Conservation (phyloP, 2,888 invertebrate genomes). For the Ariolimax columbianus region DNA sequence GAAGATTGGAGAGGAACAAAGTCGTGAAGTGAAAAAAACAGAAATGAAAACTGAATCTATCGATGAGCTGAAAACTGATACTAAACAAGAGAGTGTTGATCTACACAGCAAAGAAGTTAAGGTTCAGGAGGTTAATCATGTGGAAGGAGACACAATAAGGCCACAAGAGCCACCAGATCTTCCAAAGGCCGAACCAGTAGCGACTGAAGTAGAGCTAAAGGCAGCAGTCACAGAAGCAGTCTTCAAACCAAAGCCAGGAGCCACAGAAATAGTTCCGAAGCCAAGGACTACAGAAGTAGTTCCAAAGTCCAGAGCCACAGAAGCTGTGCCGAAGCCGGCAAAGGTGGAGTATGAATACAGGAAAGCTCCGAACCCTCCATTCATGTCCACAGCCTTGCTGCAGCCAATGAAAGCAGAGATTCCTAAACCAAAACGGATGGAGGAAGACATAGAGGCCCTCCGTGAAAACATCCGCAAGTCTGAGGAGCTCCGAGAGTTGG, state of each 20-base stretch:
- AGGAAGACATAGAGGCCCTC: conserved; percentile 38
- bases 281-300: too few species aligned
- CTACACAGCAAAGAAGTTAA: background rate
- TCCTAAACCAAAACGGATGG: conserved; percentile 46
- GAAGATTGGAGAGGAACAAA: conserved; percentile 20
- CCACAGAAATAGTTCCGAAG: background rate
- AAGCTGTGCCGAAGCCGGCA: conserved; percentile 17
- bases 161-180: background rate
- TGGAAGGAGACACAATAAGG: background rate
- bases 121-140: background rate
- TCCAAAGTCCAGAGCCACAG: background rate
- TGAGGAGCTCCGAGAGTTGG: conserved; percentile 54
- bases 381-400: conserved; percentile 53
- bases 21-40: background rate
- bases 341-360: conserved; percentile 43
- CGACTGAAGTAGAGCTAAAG: too few species aligned
- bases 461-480: conserved; percentile 50
- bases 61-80: background rate
- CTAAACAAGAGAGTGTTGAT: background rate
- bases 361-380: conserved; percentile 50
- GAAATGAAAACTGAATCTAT: background rate
- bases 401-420: conserved; percentile 58
- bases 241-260: background rate
- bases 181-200: background rate
- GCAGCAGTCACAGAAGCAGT: too few species aligned